phyloP scores from a whole-genome alignment of 2,113 vertebrate genomes.

The Megaleporinus macrocephalus region DNA sequence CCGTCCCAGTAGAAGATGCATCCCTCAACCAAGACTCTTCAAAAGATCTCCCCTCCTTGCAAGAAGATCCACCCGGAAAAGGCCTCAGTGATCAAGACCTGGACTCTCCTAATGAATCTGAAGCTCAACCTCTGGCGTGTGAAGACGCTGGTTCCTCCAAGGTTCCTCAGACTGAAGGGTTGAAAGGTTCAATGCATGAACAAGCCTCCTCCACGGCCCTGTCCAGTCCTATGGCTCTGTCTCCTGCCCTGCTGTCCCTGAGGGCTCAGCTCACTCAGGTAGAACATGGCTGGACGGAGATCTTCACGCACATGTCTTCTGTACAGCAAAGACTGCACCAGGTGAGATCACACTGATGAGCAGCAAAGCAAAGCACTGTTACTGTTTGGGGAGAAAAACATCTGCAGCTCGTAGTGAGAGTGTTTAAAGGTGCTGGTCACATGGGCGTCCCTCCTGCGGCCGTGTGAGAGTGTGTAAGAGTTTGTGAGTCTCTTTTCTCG shows the following conservation, averaged over 20 bases:
- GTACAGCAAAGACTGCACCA: conserved; percentile 85
- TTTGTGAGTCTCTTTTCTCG: not conserved
- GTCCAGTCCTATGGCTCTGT: not conserved
- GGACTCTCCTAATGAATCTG: not conserved
- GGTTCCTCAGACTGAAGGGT: not conserved
- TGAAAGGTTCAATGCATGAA: not conserved
- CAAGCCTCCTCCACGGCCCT: not conserved
- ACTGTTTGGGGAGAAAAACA: no score
- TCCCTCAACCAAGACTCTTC: not conserved
- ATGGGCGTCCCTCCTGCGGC: no score
- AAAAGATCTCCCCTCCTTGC: not conserved
- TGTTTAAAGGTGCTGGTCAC: no score
- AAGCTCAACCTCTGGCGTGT: conserved; percentile 2
- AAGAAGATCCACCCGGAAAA: not conserved
- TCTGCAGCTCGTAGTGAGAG: no score
- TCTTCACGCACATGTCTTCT: conserved; percentile 74
- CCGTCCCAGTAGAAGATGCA: not conserved
- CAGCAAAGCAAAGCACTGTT: no score
- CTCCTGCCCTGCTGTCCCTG: conserved; percentile 56
- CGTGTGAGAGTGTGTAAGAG: no score
- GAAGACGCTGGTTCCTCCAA: not conserved
- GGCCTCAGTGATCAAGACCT: not conserved
- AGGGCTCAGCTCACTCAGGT: conserved; percentile 76
- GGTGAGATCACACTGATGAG: conserved; percentile 68
- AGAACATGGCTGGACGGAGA: conserved; percentile 84